phyloP scores from a whole-genome alignment of 2,888 invertebrate genomes.

The Acrobasis consociella region DNA sequence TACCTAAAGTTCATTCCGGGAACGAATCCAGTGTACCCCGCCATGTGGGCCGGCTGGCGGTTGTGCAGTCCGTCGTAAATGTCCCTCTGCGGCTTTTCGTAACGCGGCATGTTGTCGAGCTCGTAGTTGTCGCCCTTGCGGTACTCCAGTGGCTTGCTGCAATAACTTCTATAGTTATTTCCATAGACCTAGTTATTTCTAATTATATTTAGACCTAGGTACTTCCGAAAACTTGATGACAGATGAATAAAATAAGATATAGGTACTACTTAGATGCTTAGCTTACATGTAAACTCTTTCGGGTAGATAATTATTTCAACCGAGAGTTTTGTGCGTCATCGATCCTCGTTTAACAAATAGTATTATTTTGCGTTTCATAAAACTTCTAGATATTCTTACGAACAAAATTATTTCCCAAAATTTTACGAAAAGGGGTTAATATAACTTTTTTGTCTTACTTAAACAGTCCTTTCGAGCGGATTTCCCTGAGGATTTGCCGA shows the following conservation, averaged over 20 bases:
- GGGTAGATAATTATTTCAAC: no score
- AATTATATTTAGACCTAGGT: no score
- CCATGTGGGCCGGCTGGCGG: slow-evolving; percentile 81
- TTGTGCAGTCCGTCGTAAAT: slow-evolving; percentile 68
- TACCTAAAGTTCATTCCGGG: slow-evolving; percentile 86
- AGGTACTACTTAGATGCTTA: no score
- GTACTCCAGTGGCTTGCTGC: slow-evolving; percentile 81
- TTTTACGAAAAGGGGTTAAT: background rate
- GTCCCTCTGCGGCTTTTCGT: slow-evolving; percentile 62
- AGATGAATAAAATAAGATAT: no score
- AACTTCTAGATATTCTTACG: no score
- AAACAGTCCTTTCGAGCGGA: slow-evolving; percentile 72
- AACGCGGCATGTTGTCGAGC: slow-evolving; percentile 57
- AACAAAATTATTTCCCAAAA: no score
- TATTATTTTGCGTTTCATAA: no score
- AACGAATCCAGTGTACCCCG: slow-evolving; percentile 88
- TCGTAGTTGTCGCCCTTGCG: slow-evolving; percentile 79
- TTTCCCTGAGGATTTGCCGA: slow-evolving; percentile 85
- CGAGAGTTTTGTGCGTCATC: no score
- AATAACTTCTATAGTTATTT: no score
- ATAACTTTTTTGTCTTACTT: slow-evolving; percentile 55
- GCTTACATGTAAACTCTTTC: no score
- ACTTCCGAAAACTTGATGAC: no score
- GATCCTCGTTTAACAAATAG: no score
- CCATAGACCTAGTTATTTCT: background rate